phyloP scores from a whole-genome alignment of 2,888 invertebrate genomes.

The Orthosia incerta region DNA sequence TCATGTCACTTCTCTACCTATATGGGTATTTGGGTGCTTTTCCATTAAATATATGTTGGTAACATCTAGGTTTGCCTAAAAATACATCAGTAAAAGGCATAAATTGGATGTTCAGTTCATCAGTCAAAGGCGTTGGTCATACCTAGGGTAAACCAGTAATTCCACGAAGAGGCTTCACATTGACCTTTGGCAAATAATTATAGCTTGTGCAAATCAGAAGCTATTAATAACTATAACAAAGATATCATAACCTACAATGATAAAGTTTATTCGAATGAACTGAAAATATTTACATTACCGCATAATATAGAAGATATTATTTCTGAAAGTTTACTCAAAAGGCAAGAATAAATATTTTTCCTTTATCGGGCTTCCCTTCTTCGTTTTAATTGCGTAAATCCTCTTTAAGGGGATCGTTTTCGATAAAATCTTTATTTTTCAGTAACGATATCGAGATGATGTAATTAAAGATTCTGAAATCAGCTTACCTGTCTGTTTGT shows the following conservation, averaged over 20 bases:
- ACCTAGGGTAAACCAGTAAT: too few relatives aligned
- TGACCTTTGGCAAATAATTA: neutral
- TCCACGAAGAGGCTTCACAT: too few relatives aligned
- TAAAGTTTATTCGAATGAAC: conserved; percentile 24
- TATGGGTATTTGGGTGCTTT: neutral
- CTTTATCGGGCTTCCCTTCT: conserved; percentile 74
- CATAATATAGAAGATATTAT: conserved; percentile 60
- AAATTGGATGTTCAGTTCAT: too few relatives aligned
- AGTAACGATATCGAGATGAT: conserved; percentile 73
- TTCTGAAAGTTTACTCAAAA: conserved; percentile 74
- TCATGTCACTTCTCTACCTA: neutral
- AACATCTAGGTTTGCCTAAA: too few relatives aligned
- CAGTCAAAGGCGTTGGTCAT: too few relatives aligned
- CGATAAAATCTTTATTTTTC: conserved; percentile 80
- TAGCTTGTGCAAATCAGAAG: conserved; percentile 1
- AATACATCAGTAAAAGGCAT: too few relatives aligned
- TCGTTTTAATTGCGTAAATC: conserved; percentile 87
- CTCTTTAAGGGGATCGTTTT: conserved; percentile 81
- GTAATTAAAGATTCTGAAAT: conserved; percentile 80
- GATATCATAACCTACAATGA: conserved; percentile 8
- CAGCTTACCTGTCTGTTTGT: conserved; percentile 76
- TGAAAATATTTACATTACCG: conserved; percentile 48
- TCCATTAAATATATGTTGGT: too few relatives aligned
- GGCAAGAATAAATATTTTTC: conserved; percentile 77
- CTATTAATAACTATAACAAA: neutral